A percentile compares a stretch with the other conserved stretches of the same genome.
These are phyloP conservation scores for Penaeus vannamei DNA, from an alignment of 1,140 invertebrate genomes.

Conservation along the genomic window DNA sequence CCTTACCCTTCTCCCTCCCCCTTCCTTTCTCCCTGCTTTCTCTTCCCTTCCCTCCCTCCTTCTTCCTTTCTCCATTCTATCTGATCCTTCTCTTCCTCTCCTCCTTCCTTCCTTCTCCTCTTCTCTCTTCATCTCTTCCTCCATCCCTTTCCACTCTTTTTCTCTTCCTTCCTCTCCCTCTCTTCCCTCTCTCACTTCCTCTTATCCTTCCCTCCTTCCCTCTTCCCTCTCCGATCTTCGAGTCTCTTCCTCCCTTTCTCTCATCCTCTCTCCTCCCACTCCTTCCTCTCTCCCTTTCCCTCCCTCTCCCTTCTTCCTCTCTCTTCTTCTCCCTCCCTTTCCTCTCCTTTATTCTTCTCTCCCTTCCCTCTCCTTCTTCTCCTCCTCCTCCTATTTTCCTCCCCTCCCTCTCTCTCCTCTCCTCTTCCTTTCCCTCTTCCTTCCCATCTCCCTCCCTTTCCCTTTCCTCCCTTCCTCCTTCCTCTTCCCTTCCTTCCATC, in stretches of 20 bases:
- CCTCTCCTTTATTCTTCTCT: background rate
- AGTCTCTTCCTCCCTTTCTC: background rate
- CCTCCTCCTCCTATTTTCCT: background rate
- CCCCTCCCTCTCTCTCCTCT: background rate
- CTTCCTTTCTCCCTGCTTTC: background rate
- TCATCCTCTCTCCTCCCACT: background rate
- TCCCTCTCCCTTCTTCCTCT: background rate
- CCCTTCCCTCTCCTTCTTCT: background rate
- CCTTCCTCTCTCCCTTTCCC: background rate
- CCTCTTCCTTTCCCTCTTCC: background rate
- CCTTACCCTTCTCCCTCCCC: background rate
- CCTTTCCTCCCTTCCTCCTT: constrained; percentile 1
- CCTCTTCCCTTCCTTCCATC: background rate
- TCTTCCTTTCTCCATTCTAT: background rate
- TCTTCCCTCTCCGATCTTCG: background rate
- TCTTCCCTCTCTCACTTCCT: background rate
- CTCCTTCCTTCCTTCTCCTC: background rate
- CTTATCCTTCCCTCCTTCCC: background rate
- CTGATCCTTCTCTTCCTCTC: background rate
- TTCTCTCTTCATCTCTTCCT: background rate
- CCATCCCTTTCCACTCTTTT: background rate
- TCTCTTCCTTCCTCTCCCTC: background rate
- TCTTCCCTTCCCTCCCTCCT: background rate
- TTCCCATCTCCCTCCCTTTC: background rate
- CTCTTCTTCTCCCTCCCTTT: background rate